Conservation (phyloP, 1,140 invertebrate genomes). For the Lasioglossum albipes region DNA sequence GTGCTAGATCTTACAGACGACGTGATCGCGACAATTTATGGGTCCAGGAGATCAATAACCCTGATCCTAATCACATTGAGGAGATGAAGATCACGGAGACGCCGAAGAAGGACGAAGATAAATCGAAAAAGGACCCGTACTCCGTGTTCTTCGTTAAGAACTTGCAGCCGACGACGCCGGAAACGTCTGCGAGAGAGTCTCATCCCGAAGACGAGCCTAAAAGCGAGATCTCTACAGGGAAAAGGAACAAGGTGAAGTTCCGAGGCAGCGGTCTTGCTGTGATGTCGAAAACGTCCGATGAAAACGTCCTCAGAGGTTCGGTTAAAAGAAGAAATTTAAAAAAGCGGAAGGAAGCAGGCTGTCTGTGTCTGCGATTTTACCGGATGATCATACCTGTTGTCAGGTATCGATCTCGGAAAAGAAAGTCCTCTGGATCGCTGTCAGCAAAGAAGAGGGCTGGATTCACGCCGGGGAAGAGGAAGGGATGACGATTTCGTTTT, state of each 20-base stretch:
- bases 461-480: constrained; percentile 4
- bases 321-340: not conserved
- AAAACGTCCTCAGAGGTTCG: not conserved
- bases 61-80: not conserved
- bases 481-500: constrained; percentile 18
- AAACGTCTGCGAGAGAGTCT: not conserved
- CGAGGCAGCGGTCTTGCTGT: not conserved
- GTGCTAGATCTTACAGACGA: not conserved
- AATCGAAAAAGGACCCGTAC: constrained; percentile 15
- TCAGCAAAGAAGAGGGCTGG: constrained; percentile 36
- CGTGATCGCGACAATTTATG: constrained; percentile 50
- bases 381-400: constrained; percentile 34
- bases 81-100: not conserved
- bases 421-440: not conserved
- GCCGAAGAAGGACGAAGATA: not conserved
- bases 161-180: not conserved
- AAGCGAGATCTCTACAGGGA: not conserved
- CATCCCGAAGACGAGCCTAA: not conserved
- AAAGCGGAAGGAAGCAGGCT: constrained; percentile 17
- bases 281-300: not conserved
- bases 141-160: constrained; percentile 36
- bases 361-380: constrained; percentile 61
- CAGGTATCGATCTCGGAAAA: constrained; percentile 10
- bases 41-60: constrained; percentile 25
- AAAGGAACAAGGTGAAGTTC: constrained; percentile 7